Conservation (phyloP, 1,140 invertebrate genomes). For the Pseudomyrmex cubaensis region DNA sequence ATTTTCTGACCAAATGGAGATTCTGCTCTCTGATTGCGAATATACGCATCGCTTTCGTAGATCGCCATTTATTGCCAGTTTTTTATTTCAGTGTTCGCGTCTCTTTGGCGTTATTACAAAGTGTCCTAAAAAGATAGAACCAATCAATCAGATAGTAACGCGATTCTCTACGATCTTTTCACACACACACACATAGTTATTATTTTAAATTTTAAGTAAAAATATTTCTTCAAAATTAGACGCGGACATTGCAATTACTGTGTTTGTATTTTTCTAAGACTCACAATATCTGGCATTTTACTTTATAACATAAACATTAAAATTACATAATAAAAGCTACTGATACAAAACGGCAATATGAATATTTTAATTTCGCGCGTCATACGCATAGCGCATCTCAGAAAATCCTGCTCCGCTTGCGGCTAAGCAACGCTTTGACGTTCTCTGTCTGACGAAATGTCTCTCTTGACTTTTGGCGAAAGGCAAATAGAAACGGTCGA, state of each 20-base stretch:
- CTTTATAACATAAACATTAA: no score
- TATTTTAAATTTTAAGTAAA: no score
- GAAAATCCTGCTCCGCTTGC: slow-evolving; percentile 6
- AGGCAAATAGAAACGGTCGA: slow-evolving; percentile 62
- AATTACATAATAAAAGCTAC: background rate
- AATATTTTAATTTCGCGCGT: slow-evolving; percentile 32
- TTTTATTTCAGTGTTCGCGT: background rate
- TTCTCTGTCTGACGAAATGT: slow-evolving; percentile 52
- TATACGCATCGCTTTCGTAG: slow-evolving; percentile 26
- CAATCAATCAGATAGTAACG: no score
- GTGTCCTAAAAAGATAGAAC: no score
- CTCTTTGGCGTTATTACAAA: no score
- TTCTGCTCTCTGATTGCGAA: slow-evolving; percentile 16
- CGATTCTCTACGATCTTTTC: no score
- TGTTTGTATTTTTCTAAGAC: no score
- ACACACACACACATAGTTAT: no score
- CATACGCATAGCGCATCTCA: background rate
- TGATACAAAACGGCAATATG: background rate
- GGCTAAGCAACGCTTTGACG: slow-evolving; percentile 18
- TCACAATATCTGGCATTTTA: no score
- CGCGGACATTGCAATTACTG: no score
- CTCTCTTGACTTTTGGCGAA: slow-evolving; percentile 61
- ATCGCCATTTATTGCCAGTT: slow-evolving; percentile 22
- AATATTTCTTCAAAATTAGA: no score
- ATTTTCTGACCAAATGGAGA: slow-evolving; percentile 57